A percentile compares a stretch with the other conserved stretches of the same genome.
Evolutionary conservation across 2,888 invertebrate genomes (phyloP).

Genomic region (Galeruca laticollis): DNA sequence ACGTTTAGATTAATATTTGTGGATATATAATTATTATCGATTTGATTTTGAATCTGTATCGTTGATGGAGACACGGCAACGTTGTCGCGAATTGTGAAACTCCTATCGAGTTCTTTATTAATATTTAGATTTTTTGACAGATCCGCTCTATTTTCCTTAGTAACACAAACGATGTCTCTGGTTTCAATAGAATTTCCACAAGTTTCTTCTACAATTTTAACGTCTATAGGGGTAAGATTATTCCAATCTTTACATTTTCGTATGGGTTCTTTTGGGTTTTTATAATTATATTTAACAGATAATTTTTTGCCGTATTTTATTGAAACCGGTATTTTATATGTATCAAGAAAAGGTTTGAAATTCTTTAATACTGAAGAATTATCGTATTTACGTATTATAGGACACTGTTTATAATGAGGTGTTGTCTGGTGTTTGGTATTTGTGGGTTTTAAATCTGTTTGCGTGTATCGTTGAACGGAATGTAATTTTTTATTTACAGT

Average conservation of each 20-base stretch:
- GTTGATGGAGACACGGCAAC: neutral
- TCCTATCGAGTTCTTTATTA: neutral
- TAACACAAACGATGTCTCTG: neutral
- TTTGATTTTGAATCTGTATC: neutral
- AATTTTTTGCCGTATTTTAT: conserved; percentile 39
- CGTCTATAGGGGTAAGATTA: conserved; percentile 35
- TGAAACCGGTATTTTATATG: conserved; percentile 47
- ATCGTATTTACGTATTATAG: too few species aligned
- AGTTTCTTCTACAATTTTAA: neutral
- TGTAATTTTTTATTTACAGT: neutral
- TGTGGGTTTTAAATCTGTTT: conserved; percentile 30
- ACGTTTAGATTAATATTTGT: neutral
- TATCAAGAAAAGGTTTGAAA: conserved; percentile 42
- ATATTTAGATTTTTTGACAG: neutral
- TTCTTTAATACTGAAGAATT: conserved; percentile 38
- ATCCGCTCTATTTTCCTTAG: neutral
- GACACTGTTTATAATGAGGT: too few species aligned
- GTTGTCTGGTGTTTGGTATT: too few species aligned
- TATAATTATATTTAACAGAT: conserved; percentile 31
- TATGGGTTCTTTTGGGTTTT: neutral
- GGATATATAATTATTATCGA: neutral
- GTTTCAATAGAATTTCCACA: too few species aligned
- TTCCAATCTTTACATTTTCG: conserved; percentile 31
- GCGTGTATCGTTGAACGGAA: conserved; percentile 9
- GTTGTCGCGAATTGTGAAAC: neutral